These are phyloP conservation scores for Sesamia inferens DNA, from an alignment of 2,888 invertebrate species.

Conservation along the genomic window DNA sequence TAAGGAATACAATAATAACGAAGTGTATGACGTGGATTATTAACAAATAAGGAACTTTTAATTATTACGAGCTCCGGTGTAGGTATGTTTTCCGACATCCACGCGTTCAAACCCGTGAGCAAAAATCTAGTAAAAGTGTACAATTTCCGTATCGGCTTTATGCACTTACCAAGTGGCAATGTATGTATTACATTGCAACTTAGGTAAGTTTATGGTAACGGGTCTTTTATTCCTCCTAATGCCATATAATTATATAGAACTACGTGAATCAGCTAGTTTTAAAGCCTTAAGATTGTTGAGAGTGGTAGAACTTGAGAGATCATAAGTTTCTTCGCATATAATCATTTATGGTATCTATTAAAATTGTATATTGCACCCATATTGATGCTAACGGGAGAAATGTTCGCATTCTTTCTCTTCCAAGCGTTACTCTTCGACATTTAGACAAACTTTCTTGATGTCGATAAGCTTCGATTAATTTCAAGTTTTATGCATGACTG, in stretches of 20 bases:
- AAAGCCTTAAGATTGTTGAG: background rate
- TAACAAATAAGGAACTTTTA: too few relatives aligned
- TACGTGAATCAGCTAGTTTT: constrained; percentile 15
- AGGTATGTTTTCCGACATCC: background rate
- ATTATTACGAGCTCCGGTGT: too few relatives aligned
- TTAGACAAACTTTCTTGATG: constrained; percentile 24
- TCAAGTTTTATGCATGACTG: constrained; percentile 7
- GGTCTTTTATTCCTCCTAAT: background rate
- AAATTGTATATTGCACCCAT: constrained; percentile 26
- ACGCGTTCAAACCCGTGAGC: background rate
- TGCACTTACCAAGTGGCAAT: too few relatives aligned
- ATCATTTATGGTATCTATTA: constrained; percentile 12
- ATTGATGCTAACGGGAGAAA: constrained; percentile 21
- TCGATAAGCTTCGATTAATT: background rate
- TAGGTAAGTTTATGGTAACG: background rate
- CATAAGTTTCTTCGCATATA: constrained; percentile 28
- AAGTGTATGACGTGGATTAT: too few relatives aligned
- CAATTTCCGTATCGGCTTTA: constrained; percentile 2
- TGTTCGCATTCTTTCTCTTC: constrained; percentile 24
- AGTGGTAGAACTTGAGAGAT: constrained; percentile 15
- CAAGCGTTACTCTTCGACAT: constrained; percentile 19
- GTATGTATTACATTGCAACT: background rate
- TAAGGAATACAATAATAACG: too few relatives aligned
- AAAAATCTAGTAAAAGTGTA: background rate
- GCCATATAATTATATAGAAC: background rate